phyloP scores from a whole-genome alignment of 1,140 invertebrate species.

The Bombus picipes region DNA sequence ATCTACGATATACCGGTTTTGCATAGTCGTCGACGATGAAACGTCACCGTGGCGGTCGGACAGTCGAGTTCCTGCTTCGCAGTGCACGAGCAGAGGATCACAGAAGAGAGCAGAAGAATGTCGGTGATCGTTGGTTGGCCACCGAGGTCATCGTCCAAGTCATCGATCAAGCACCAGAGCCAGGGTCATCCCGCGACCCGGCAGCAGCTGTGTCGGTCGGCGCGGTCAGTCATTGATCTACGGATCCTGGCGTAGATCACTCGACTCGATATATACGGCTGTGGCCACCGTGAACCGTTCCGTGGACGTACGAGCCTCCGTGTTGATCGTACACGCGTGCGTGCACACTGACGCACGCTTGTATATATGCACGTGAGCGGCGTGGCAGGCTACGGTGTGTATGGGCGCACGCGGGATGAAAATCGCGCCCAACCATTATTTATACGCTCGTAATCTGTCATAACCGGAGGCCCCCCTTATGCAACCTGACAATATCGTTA shows the following conservation, averaged over 20 bases:
- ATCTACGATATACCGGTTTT: conserved; percentile 61
- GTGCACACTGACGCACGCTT: not conserved
- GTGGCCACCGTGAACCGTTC: conserved; percentile 45
- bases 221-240: conserved; percentile 79
- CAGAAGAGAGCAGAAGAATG: conserved; percentile 64
- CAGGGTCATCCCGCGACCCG: conserved; percentile 73
- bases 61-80: conserved; percentile 55
- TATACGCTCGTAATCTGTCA: conserved; percentile 72
- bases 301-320: conserved; percentile 9
- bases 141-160: conserved; percentile 76
- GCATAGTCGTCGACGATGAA: conserved; percentile 57
- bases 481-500: conserved; percentile 73
- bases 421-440: conserved; percentile 66
- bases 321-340: conserved; percentile 1
- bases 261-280: conserved; percentile 66
- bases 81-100: conserved; percentile 37
- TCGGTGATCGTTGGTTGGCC: conserved; percentile 61
- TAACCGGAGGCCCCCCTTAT: conserved; percentile 64
- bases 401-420: conserved; percentile 46
- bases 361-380: not conserved
- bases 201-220: conserved; percentile 75
- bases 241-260: conserved; percentile 75
- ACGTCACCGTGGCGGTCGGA: conserved; percentile 48
- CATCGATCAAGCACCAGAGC: conserved; percentile 76
- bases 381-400: not conserved